A percentile compares a stretch with the other conserved stretches of the same genome.
Conservation (phyloP, 2,113 vertebrate species). For the Myotis yumanensis region DNA sequence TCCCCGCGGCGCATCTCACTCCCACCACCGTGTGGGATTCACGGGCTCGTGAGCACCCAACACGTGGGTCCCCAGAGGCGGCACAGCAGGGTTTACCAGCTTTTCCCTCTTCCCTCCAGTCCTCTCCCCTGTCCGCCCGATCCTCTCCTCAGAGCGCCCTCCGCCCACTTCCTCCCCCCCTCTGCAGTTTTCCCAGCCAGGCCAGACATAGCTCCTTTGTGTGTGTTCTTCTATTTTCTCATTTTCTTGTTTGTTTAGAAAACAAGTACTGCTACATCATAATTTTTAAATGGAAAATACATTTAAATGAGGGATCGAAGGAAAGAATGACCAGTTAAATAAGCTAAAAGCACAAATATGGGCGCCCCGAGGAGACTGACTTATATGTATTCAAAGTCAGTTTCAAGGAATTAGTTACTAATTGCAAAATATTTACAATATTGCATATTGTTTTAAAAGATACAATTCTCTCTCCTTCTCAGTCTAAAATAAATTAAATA, state of each 20-base stretch:
- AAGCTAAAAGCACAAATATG: not conserved
- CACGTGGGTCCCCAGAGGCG: not conserved
- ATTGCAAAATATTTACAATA: not conserved
- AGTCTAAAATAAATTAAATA: not conserved
- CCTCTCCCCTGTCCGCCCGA: no score
- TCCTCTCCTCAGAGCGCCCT: not conserved
- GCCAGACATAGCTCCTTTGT: conserved; percentile 66
- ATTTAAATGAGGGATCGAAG: not conserved
- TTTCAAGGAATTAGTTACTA: not conserved
- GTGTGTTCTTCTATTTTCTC: conserved; percentile 70
- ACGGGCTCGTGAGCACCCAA: accelerated
- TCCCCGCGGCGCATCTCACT: not conserved
- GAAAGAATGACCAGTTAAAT: not conserved
- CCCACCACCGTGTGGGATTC: not conserved
- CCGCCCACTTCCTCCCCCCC: not conserved
- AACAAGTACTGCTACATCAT: not conserved
- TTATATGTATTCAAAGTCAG: not conserved
- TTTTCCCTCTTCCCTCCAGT: not conserved
- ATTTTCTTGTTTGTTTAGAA: conserved; percentile 66
- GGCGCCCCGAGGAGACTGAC: not conserved
- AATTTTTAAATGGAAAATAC: not conserved
- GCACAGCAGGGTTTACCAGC: not conserved
- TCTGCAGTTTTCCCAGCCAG: conserved; percentile 19
- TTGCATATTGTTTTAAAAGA: not conserved
- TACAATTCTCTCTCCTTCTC: not conserved